Percentiles rank a stretch among this genome's conserved stretches.
Conservation (phyloP, 2,113 vertebrate species). For the Chloropsis cyanopogon region DNA sequence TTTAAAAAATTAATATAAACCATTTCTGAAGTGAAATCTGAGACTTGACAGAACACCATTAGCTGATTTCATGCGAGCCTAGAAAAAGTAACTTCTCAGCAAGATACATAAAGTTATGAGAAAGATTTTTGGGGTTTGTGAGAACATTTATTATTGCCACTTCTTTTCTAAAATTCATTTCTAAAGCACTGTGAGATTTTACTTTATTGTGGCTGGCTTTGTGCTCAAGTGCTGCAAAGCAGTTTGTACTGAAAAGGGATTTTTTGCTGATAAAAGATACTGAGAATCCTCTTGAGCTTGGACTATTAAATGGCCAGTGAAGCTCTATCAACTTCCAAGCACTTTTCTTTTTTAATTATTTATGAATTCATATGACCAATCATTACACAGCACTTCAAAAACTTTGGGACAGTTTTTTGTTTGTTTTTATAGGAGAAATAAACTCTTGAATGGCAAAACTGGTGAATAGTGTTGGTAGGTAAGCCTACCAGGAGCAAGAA, state of each 20-base stretch:
- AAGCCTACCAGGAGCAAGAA: neutral
- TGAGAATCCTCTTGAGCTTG: neutral
- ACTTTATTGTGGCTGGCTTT: neutral
- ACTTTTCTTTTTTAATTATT: neutral
- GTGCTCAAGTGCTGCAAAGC: neutral
- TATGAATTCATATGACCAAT: neutral
- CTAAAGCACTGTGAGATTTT: neutral
- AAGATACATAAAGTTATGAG: neutral
- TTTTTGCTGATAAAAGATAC: neutral
- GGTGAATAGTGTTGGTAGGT: neutral
- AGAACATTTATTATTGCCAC: neutral
- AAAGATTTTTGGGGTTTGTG: neutral
- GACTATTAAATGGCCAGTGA: neutral
- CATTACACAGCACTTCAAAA: neutral
- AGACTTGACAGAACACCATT: neutral
- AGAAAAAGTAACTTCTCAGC: neutral
- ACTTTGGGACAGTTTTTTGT: neutral
- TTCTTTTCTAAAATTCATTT: neutral
- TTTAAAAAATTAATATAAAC: neutral
- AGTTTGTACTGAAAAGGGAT: neutral
- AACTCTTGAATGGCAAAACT: neutral
- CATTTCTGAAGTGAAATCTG: neutral
- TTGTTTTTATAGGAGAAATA: neutral
- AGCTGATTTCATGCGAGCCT: neutral
- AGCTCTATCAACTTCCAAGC: neutral